phyloP scores from a whole-genome alignment of 2,888 invertebrate genomes.

The Macropis europaea region DNA sequence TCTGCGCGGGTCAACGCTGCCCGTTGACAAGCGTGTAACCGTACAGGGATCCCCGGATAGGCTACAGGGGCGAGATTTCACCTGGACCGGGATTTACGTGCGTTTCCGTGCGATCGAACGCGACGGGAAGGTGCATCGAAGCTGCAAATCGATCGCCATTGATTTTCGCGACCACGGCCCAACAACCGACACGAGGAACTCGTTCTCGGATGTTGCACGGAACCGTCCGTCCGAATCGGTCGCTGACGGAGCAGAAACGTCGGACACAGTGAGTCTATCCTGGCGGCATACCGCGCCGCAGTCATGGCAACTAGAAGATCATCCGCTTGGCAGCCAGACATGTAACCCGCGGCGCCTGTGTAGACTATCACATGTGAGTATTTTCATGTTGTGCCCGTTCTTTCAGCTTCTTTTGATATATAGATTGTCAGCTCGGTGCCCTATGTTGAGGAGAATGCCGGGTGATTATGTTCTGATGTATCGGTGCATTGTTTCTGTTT shows the following conservation, averaged over 20 bases:
- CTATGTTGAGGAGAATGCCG: neutral
- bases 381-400: slow-evolving; percentile 11
- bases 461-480: neutral
- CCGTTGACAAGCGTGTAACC: slow-evolving; percentile 68
- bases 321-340: slow-evolving; percentile 65
- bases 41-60: slow-evolving; percentile 26
- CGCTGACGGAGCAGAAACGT: slow-evolving; percentile 36
- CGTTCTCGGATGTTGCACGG: slow-evolving; percentile 50
- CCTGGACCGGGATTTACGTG: slow-evolving; percentile 20
- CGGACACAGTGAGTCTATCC: slow-evolving; percentile 33
- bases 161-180: slow-evolving; percentile 63
- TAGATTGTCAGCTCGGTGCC: slow-evolving; percentile 4
- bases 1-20: slow-evolving; percentile 70
- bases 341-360: slow-evolving; percentile 62
- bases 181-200: slow-evolving; percentile 56
- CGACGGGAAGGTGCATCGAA: slow-evolving; percentile 18
- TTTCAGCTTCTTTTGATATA: neutral
- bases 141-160: slow-evolving; percentile 63
- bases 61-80: slow-evolving; percentile 1
- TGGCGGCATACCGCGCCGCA: slow-evolving; percentile 60
- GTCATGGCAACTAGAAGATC: slow-evolving; percentile 72
- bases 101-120: slow-evolving; percentile 35
- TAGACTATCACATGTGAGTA: slow-evolving; percentile 73
- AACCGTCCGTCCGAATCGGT: slow-evolving; percentile 19
- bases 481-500: slow-evolving; percentile 14